Evolutionary conservation across 2,888 invertebrate genomes (phyloP), one percentile per base, ranked within the genome.

Genomic region (Orgyia antiqua): DNA sequence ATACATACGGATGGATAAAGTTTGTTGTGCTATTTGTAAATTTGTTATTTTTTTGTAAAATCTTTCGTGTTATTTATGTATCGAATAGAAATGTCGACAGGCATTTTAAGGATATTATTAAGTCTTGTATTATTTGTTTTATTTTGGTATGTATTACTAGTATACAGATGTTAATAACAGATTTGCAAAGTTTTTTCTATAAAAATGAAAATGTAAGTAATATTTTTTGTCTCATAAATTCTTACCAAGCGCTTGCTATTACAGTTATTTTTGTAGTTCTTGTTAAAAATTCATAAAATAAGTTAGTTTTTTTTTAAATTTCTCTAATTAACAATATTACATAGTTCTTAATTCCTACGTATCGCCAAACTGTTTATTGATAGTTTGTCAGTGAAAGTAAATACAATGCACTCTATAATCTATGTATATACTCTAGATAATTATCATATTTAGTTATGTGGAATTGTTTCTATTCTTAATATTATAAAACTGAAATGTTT

Each of bases 111-210:
- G 27, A 43, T 7, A 35, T 57, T 2, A 20, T 63, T 4, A 50
- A 34, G 23, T 55, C 40, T 4, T 45, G 42, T 36, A 13, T 65
- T 0, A 59, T 77, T 0, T 60, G 65, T 0, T 71, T 71, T 13
- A 45, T 70, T 4, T 42, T 79, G 10, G 51, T 76, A 2, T 58
- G 59, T 17, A 61, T 75, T 6, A 59, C 68, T 0, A 69, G 73
- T 42, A 33, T 76, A 4, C 78, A 77, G 42, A 65, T 76, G 1
- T 49, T 78, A 1, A 6, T 63, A 1, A 67, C 60, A 0, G 77
- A 78, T 43, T 28, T n/a, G n/a, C n/a, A 69, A 1, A 33, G 58
- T 0, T 41, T 58, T 1, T 47, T 29, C 17, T 27, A 46, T 3
- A 34, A 29, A 3, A 13, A 24, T 0, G 3, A 25, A 6, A 2